Conservation (phyloP, 2,797 vertebrate genomes). For the Astyanax mexicanus region DNA sequence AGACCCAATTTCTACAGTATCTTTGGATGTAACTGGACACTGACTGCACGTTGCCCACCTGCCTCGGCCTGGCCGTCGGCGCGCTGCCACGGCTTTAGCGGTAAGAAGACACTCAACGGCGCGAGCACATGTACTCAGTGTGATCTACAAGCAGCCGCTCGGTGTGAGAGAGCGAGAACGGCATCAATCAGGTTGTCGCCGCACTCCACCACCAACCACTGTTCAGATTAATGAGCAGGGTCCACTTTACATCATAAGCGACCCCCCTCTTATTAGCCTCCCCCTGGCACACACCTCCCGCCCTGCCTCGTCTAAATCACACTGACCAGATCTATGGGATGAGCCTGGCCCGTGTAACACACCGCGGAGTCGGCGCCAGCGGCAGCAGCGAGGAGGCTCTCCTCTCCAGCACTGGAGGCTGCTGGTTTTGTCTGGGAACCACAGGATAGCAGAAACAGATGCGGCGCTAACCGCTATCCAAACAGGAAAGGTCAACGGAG, state of each 20-base stretch:
- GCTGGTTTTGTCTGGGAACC: constrained; percentile 48
- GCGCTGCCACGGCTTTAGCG: constrained; percentile 1
- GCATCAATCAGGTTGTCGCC: constrained; percentile 75
- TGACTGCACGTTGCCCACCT: not conserved
- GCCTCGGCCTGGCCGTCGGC: not conserved
- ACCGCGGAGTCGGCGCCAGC: constrained; percentile 24
- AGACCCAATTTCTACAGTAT: not conserved
- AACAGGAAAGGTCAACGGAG: constrained; percentile 70
- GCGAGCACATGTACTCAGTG: constrained; percentile 80
- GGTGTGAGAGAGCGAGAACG: constrained; percentile 63
- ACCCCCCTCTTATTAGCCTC: constrained; percentile 49
- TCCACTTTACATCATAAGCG: constrained; percentile 76
- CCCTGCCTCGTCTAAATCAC: constrained; percentile 35
- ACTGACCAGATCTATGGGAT: constrained; percentile 42
- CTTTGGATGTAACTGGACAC: not conserved
- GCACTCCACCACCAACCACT: constrained; percentile 71
- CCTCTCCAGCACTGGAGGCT: constrained; percentile 28
- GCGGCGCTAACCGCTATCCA: constrained; percentile 31
- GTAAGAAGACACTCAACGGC: constrained; percentile 52
- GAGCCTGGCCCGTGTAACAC: constrained; percentile 23
- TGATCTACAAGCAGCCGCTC: constrained; percentile 71
- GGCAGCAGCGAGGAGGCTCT: constrained; percentile 38
- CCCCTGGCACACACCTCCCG: not conserved
- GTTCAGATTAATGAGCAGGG: constrained; percentile 75
- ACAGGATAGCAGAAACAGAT: constrained; percentile 46